These are phyloP conservation scores for Rhagoletis zephyria DNA, from an alignment of 1,140 invertebrate genomes.

Conservation along the genomic window DNA sequence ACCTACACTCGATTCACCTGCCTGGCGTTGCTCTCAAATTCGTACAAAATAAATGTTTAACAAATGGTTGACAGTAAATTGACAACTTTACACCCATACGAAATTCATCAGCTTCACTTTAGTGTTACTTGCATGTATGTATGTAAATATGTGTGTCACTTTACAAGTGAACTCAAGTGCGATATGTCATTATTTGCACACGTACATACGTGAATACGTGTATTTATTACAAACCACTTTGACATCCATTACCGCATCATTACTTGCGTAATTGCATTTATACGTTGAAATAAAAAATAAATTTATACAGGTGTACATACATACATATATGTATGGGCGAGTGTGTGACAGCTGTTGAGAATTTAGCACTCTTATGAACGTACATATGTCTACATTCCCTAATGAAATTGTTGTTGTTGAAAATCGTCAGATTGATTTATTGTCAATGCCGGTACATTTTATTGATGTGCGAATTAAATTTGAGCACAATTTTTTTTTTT, in stretches of 20 bases:
- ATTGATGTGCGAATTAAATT: slow-evolving; percentile 34
- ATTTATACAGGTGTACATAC: not conserved
- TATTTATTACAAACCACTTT: slow-evolving; percentile 30
- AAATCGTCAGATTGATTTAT: slow-evolving; percentile 44
- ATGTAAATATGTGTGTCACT: not conserved
- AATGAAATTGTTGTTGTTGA: slow-evolving; percentile 21
- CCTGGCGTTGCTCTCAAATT: not conserved
- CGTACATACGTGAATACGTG: not conserved
- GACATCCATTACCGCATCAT: slow-evolving; percentile 39
- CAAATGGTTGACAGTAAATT: slow-evolving; percentile 9
- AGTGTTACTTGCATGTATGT: not conserved
- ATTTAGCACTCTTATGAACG: not conserved
- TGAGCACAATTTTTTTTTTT: slow-evolving; percentile 28
- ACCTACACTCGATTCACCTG: too few relatives aligned
- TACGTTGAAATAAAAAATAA: not conserved
- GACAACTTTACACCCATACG: not conserved
- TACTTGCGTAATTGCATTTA: slow-evolving; percentile 40
- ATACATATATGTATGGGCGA: not conserved
- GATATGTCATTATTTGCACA: not conserved
- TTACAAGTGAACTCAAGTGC: not conserved
- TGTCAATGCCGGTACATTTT: not conserved
- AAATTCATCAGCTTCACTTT: not conserved
- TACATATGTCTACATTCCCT: not conserved
- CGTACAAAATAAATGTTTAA: not conserved
- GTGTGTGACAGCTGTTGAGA: not conserved